Evolutionary conservation across 2,797 vertebrate genomes (phyloP).

Genomic region (Hydrophis major): DNA sequence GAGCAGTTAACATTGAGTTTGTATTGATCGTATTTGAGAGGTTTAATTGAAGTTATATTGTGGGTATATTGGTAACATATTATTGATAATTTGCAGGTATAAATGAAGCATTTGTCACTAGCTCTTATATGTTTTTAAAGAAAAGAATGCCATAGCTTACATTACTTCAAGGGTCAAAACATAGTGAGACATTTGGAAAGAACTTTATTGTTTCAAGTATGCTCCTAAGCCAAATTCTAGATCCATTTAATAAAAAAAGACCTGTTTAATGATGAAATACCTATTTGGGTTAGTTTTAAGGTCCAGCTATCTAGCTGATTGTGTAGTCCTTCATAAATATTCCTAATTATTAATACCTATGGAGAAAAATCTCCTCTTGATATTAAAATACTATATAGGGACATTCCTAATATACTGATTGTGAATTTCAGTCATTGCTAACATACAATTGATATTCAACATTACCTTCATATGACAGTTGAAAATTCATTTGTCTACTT

Average conservation of each 20-base stretch:
- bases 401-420: not conserved
- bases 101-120: not conserved
- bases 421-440: not conserved
- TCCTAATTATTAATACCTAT: not conserved
- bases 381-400: not conserved
- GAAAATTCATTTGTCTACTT: not conserved
- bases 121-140: not conserved
- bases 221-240: not conserved
- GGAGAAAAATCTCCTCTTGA: not conserved
- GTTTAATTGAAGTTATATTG: not conserved
- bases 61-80: not conserved
- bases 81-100: not conserved
- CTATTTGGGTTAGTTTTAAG: not conserved
- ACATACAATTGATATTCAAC: not conserved
- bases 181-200: not conserved
- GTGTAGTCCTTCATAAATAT: not conserved
- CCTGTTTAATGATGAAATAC: not conserved
- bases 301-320: not conserved
- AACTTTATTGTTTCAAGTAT: not conserved
- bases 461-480: not conserved
- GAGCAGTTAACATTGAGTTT: no score
- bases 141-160: not conserved
- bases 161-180: not conserved
- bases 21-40: not conserved
- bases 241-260: not conserved